Conservation (phyloP, 2,888 invertebrate genomes). For the Tenthredo notha region DNA sequence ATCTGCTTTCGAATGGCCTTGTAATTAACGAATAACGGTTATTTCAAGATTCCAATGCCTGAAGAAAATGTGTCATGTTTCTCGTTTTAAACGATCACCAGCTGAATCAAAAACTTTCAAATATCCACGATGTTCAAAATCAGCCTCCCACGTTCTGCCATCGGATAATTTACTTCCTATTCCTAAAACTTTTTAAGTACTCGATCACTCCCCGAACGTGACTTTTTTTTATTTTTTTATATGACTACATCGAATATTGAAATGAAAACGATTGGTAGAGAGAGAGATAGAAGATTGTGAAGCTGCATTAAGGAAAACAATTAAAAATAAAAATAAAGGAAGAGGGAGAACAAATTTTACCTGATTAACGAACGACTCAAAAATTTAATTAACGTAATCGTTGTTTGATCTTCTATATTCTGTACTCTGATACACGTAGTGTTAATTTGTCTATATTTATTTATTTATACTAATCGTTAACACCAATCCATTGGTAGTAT, state of each 20-base stretch:
- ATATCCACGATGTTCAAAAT: not conserved
- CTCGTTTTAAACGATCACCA: not conserved
- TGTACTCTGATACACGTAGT: too few relatives aligned
- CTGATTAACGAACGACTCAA: too few relatives aligned
- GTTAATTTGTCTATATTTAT: not conserved
- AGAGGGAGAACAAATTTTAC: too few relatives aligned
- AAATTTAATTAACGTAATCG: too few relatives aligned
- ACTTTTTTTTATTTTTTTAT: not conserved
- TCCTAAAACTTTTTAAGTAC: not conserved
- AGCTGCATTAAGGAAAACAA: too few relatives aligned
- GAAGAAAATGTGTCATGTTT: not conserved
- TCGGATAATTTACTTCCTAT: not conserved
- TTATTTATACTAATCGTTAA: not conserved
- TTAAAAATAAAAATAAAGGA: too few relatives aligned
- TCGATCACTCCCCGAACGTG: not conserved
- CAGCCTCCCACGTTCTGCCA: not conserved
- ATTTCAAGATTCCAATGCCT: constrained; percentile 28
- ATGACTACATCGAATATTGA: too few relatives aligned
- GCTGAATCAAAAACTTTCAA: not conserved
- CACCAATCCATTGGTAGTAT: not conserved
- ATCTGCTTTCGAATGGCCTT: not conserved
- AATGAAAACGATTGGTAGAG: not conserved
- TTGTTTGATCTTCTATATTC: too few relatives aligned
- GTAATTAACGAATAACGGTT: not conserved
- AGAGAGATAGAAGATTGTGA: too few relatives aligned